Evolutionary conservation across 2,113 vertebrate genomes (phyloP), one percentile per base, ranked within the genome.

Genomic region (Sturnira hondurensis): DNA sequence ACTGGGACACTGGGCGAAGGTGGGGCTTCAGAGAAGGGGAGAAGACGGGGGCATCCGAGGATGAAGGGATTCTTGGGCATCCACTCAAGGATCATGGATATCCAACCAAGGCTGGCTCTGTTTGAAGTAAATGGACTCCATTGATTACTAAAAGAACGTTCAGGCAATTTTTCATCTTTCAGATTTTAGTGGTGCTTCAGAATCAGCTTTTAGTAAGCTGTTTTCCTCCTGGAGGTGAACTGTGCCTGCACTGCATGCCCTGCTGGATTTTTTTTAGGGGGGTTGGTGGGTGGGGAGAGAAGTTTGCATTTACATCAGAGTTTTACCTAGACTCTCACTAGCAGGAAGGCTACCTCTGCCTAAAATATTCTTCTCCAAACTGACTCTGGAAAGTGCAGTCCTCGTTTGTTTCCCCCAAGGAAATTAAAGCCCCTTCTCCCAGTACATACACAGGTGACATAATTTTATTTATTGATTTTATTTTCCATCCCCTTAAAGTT

Each of bases 311-410:
- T 83, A 81, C 5, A 61, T 24, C 52, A 12, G 50, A 84, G 41
- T 83, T 93, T 86, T 83, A 63, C 31, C 7, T 82, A 91, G 84
- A 96, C 50, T 89, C 63, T 91, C 41, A 68, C 90, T 76, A 89
- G 58, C 19, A 86, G 20, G 50, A 95, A 77, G 38, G n/a, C 43
- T 85, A 45, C 17, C 38, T 78, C 52, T 89, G 6, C 4, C 43
- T 85, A 84, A 95, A 77, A 68, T 86, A 80, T 31, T 61, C 22
- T 78, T 9, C 43, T 56, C 43, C 8, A 65, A 52, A 78, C 4
- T 26, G 17, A 12, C 31, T 54, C 50, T 71, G 14, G 31, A 83
- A 94, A 70, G 17, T 65, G 33, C 17, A 71, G 26, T 22, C 19
- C 16, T 85, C 28, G 15, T 33, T 17, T 71, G 4, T 63, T 61